phyloP scores from a whole-genome alignment of 2,113 vertebrate species.

The Mellivora capensis region DNA sequence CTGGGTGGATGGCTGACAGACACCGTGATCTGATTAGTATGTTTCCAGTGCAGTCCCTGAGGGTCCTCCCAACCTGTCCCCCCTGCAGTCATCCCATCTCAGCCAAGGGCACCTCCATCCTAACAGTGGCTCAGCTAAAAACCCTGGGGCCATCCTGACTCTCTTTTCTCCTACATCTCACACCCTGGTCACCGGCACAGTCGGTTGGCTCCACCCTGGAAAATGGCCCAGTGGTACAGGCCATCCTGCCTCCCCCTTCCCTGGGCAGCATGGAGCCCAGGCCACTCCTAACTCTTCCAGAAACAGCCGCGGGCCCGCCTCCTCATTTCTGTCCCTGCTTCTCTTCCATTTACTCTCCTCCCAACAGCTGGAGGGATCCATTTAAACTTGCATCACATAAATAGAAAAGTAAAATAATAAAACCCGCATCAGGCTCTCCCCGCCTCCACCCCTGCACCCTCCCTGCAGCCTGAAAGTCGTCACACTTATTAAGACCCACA shows the following conservation, averaged over 20 bases:
- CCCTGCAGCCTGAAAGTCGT: neutral
- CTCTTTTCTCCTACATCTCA: neutral
- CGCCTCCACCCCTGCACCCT: too few relatives aligned
- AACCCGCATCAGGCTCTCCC: neutral
- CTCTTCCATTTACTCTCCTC: neutral
- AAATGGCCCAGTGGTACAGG: neutral
- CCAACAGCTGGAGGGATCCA: neutral
- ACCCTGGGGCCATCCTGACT: neutral
- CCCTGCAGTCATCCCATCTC: too few relatives aligned
- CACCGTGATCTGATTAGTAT: neutral
- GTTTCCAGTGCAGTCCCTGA: too few relatives aligned
- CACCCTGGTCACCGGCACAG: neutral
- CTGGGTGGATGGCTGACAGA: fast-evolving
- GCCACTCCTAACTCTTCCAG: neutral
- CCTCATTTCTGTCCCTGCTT: neutral
- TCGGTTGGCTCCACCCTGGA: neutral
- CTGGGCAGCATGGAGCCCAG: neutral
- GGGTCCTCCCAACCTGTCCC: neutral
- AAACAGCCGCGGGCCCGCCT: neutral
- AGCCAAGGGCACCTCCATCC: neutral
- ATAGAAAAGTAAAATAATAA: neutral
- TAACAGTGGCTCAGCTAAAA: neutral
- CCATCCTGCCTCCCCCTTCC: neutral
- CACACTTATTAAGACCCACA: neutral
- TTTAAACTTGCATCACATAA: neutral